Evolutionary conservation across 2,797 vertebrate genomes (phyloP), one percentile per base, ranked within the genome.

Genomic region (Dermochelys coriacea): DNA sequence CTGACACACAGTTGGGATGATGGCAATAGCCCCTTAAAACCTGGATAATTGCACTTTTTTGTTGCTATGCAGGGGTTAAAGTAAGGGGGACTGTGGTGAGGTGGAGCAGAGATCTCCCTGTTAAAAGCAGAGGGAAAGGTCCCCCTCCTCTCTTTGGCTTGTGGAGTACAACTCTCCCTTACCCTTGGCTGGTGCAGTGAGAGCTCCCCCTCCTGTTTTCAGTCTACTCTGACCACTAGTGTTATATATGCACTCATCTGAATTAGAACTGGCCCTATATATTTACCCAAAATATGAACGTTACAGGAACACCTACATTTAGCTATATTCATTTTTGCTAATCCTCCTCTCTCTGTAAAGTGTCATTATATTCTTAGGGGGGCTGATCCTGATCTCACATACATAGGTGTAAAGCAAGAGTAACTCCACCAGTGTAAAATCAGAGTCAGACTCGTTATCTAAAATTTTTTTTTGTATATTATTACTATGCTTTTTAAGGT

Each of bases 141-240:
- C 27, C 77, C 82, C 54, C 45, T 82, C 31, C 47, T 41, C 29
- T 57, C 37, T 47, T 54, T 50, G 6, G 50, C 52, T 77, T 55
- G 34, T 54, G 31, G 45, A 77, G 45, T 31, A 45, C 45, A 77
- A 77, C 81, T 57, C 27, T 83, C 61, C 51, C 15, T 25, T 74
- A 51, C 78, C 68, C 57, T 82, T 86, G 78, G 84, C 87, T 75
- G 82, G 37, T 89, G 87, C 71, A 82, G 91, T 93, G 91, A 93
- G 80, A 93, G 91, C 91, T 93, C 91, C 91, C 91, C 91, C 91
- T 93, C 57, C 80, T 93, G 91, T 93, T 93, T 77, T 86, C 84
- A 93, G 57, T 89, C 41, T 50, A 71, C 86, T 55, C 34, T 82
- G 41, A 82, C 50, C 82, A 21, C n/a, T 37, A n/a, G 23, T 71